Base-by-base conservation (phyloP, 2,113 vertebrate genomes). In the Pycnonotus jocosus region DNA sequence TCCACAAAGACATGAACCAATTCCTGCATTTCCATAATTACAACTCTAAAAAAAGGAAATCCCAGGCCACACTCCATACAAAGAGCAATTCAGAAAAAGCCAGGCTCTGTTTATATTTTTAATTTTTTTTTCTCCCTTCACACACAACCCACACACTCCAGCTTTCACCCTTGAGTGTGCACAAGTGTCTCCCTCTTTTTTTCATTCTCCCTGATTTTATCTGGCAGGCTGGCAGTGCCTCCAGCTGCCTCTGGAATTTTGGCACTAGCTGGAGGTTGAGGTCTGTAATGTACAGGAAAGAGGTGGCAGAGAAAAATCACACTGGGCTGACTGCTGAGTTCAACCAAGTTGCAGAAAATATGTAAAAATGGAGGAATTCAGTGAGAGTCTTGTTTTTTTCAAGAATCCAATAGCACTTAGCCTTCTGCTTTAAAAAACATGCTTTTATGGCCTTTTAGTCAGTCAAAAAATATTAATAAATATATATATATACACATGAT, bases 1-100 rank as follows among this genome's bases (percentile, higher is more conserved):
- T n/a, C 44, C 53, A 28, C 0, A 2, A 15, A 27, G 31, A 31
- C 14, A 4, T 1, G 2, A 44, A 85, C 16, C 19, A 28, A 33
- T 54, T 51, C 57, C 54, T 76, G n/a, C 15, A 13, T 53, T 82
- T 80, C 23, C 35, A 3, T 7, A 45, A 37, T 19, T 38, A 11
- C 61, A 61, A 1, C 25, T 35, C 24, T 13, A 9, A 50, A 60
- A 74, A 79, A 72, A n/a, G 24, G 40, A 47, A 71, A 48, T 44
- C 60, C 51, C 35, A 17, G 45, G 22, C 37, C 45, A 17, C 45
- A 12, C 48, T 69, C 71, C 58, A 9, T 8, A 16, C 50, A 53
- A 23, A 33, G 45, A 54, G 14, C 48, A 47, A 53, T 30, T 37
- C 37, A 33, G 35, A 70, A 83, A 83, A 66, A 2, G 1, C 3